Conservation (phyloP, 2,113 vertebrate genomes). For the Motacilla tschutschensis region DNA sequence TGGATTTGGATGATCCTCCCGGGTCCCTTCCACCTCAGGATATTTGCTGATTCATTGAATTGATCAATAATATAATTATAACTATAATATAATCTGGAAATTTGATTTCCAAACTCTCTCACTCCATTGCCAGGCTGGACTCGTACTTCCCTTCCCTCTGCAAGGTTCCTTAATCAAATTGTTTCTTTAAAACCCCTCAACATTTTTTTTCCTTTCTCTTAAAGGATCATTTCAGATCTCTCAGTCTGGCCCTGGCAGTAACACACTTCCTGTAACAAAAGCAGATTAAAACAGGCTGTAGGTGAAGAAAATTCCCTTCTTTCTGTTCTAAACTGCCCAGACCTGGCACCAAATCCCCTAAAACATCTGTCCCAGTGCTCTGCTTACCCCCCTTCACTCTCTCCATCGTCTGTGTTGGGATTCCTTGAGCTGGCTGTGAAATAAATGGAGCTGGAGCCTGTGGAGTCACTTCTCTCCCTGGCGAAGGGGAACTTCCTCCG, state of each 20-base stretch:
- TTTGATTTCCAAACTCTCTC: neutral
- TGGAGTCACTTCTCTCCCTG: constrained; percentile 88
- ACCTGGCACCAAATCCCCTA: accelerated
- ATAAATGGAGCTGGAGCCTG: constrained; percentile 90
- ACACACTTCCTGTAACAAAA: neutral
- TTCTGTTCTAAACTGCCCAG: neutral
- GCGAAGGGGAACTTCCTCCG: constrained; percentile 68
- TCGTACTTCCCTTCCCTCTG: neutral
- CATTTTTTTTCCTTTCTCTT: neutral
- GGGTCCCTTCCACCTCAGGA: neutral
- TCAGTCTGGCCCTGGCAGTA: neutral
- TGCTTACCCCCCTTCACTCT: constrained; percentile 90
- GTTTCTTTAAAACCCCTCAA: neutral
- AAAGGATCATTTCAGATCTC: neutral
- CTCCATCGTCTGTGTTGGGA: constrained; percentile 75
- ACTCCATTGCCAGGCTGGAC: neutral
- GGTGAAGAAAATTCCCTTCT: too few species aligned
- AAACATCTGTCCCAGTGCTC: neutral
- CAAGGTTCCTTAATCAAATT: neutral
- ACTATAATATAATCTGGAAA: neutral
- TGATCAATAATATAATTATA: neutral
- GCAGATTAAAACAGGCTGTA: accelerated
- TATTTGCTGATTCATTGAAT: accelerated
- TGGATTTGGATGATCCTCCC: neutral
- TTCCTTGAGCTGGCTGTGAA: constrained; percentile 85